A percentile compares a stretch with the other conserved stretches of the same genome.
Evolutionary conservation across 2,797 vertebrate genomes (phyloP).

Genomic region (Acanthornis magna): DNA sequence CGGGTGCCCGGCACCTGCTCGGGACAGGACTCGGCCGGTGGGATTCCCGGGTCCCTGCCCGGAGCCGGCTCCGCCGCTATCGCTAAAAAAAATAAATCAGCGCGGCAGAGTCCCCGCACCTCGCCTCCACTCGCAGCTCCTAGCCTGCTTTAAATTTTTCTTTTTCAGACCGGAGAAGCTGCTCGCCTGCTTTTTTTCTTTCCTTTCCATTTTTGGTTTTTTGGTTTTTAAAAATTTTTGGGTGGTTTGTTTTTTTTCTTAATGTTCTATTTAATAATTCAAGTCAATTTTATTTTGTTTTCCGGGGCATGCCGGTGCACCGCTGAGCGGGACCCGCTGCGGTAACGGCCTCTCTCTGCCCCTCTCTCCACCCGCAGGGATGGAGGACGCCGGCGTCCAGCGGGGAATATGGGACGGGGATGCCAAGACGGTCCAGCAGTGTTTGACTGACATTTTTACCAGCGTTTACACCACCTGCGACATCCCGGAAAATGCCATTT

Average conservation of each 20-base stretch:
- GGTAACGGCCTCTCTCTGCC: background rate
- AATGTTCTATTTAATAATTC: background rate
- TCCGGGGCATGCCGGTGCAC: background rate
- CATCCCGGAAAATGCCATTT: conserved; percentile 94
- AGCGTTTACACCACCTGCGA: conserved; percentile 98
- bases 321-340: background rate
- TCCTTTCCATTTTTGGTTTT: no score
- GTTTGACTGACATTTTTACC: conserved; percentile 96
- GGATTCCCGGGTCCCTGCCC: background rate
- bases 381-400: conserved; percentile 91
- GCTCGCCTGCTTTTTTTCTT: background rate
- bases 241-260: background rate
- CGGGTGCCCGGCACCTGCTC: no score
- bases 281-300: background rate
- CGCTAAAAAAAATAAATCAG: background rate
- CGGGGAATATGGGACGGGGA: conserved; percentile 91
- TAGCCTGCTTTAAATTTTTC: background rate
- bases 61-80: background rate
- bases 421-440: conserved; percentile 95
- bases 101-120: background rate
- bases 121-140: background rate
- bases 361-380: conserved; percentile 52
- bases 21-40: background rate
- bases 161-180: background rate
- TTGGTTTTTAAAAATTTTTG: no score